Evolutionary conservation across 2,113 vertebrate genomes (phyloP), one percentile per base, ranked within the genome.

Genomic region (Numida meleagris): DNA sequence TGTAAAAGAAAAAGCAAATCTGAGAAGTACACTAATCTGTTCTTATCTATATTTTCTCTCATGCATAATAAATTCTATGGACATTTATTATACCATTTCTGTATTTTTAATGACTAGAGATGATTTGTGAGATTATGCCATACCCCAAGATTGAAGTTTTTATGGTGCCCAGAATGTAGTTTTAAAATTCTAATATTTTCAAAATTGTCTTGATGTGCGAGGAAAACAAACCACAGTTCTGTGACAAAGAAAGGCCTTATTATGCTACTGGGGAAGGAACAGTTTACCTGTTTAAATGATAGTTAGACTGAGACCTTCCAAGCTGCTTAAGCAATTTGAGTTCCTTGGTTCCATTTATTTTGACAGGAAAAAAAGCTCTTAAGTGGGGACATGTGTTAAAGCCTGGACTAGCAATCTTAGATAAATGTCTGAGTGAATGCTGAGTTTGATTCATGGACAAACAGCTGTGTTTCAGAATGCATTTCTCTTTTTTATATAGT

Each of bases 401-500:
- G 24, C 72, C 63, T 55, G 29, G 42, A 24, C 23, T 78, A 38
- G 23, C 14, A 43, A 17, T 59, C 31, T 53, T 25, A 61, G 57
- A 19, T 33, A 23, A 75, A 31, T 31, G 24, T 65, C 40, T 59
- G 45, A 33, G 34, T 55, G 21, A 81, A 59, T 46, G 17, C 42
- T 45, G 61, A 75, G 17, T 72, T 92, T 61, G 71, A 68, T 75
- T 73, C 80, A 43, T 46, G 78, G 40, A 55, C 57, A 46, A 86
- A 53, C 66, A 96, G 88, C 86, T 84, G 57, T 68, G 78, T 66
- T 90, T 55, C 57, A 72, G 34, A 76, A 61, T 59, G 33, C 33
- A 66, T n/a, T 51, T 62, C 45, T 33, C 11, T 23, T 10, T 62
- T 42, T 16, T 31, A 10, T 68, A 21, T 63, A 34, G 57, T 40